Evolutionary conservation across 2,113 vertebrate genomes (phyloP).

Genomic region (Atrichornis clamosus): DNA sequence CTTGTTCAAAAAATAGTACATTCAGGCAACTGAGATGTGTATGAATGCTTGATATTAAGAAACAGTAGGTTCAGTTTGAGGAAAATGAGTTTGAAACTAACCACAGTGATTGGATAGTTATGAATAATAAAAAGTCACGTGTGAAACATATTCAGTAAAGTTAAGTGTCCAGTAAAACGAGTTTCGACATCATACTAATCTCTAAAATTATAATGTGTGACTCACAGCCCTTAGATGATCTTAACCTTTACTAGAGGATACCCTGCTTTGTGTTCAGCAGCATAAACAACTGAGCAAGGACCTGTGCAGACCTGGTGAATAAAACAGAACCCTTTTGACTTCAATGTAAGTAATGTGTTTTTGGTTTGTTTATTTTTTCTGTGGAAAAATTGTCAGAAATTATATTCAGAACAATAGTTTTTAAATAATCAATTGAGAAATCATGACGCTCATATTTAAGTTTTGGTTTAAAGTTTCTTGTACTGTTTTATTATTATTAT

Average conservation of each 20-base stretch:
- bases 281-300: slow-evolving; percentile 55
- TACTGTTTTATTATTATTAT: neutral
- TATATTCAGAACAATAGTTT: neutral
- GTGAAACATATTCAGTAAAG: slow-evolving; percentile 57
- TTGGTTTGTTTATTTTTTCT: neutral
- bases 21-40: neutral
- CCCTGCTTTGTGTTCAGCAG: slow-evolving; percentile 28
- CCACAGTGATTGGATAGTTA: neutral
- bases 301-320: slow-evolving; percentile 17
- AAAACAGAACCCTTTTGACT: neutral
- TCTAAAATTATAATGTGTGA: slow-evolving; percentile 63
- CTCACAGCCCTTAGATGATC: slow-evolving; percentile 57
- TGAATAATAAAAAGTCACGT: slow-evolving; percentile 47
- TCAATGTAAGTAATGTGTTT: slow-evolving; percentile 28
- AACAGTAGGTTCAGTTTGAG: neutral
- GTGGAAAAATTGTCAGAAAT: neutral
- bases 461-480: neutral
- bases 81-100: slow-evolving; percentile 6
- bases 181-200: slow-evolving; percentile 61
- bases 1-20: neutral
- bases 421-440: neutral
- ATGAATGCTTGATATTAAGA: neutral
- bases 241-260: slow-evolving; percentile 60
- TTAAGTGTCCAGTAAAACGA: slow-evolving; percentile 66
- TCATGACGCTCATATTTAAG: neutral